Conservation (phyloP, 2,113 vertebrate species). For the Myotis lucifugus region DNA sequence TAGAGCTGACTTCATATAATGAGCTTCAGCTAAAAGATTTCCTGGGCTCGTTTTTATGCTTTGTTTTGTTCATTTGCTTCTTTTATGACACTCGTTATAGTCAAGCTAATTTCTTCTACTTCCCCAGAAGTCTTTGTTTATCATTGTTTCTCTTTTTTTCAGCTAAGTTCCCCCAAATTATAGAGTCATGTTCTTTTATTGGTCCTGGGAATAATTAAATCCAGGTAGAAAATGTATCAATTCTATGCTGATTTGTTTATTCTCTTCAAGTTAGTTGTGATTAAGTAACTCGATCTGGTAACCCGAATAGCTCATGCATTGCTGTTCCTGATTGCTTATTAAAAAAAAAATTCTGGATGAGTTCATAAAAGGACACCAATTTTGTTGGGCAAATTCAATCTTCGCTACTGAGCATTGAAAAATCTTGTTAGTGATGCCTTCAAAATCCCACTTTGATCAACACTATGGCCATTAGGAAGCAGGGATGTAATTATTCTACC, state of each 20-base stretch:
- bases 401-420: conserved; percentile 26
- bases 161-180: not conserved
- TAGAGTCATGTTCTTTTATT: not conserved
- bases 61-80: not conserved
- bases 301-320: not conserved
- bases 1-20: not conserved
- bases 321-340: not conserved
- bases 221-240: not conserved
- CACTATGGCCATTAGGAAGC: not conserved
- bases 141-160: not conserved
- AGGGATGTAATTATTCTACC: conserved; percentile 12
- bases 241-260: not conserved
- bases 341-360: not conserved
- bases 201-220: not conserved
- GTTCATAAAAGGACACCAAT: not conserved
- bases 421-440: conserved; percentile 48
- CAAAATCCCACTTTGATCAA: conserved; percentile 30
- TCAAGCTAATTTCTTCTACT: not conserved
- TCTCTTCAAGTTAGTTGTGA: not conserved
- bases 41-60: not conserved
- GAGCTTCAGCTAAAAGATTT: not conserved
- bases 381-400: conserved; percentile 44
- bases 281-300: not conserved
- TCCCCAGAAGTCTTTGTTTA: not conserved
- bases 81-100: not conserved